These are phyloP conservation scores for Agrochola macilenta DNA, from an alignment of 2,888 invertebrate species.

Conservation along the genomic window DNA sequence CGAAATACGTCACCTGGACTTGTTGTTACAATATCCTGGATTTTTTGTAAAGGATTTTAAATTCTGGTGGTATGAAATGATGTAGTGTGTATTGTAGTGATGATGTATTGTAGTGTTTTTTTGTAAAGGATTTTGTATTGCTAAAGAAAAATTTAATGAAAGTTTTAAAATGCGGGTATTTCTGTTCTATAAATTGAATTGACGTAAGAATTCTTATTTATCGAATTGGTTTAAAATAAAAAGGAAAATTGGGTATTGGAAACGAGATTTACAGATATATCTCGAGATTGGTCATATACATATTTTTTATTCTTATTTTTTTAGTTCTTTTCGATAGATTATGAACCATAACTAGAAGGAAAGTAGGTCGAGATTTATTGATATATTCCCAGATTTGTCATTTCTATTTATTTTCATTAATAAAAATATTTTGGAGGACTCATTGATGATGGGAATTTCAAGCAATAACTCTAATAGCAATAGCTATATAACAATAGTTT, in stretches of 20 bases:
- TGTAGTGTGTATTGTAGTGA: constrained; percentile 12
- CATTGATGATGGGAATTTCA: background rate
- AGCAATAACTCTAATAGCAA: background rate
- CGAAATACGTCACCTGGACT: constrained; percentile 44
- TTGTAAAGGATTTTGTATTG: background rate
- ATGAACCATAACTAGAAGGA: background rate
- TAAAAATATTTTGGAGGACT: background rate
- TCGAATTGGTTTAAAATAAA: background rate
- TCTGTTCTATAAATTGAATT: background rate
- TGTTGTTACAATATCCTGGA: constrained; percentile 50
- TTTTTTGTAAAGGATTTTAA: constrained; percentile 27
- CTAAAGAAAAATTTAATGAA: background rate
- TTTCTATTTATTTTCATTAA: background rate
- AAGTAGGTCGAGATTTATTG: background rate
- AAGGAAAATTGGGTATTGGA: background rate
- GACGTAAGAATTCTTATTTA: background rate
- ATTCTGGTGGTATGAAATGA: constrained; percentile 3
- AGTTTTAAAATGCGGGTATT: background rate
- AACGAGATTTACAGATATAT: background rate
- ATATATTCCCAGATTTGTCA: background rate
- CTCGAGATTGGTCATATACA: background rate
- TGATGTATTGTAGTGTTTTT: constrained; percentile 6
- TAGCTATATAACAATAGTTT: no score
- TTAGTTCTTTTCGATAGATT: background rate
- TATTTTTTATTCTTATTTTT: no score